Conservation (phyloP, 2,113 vertebrate genomes). For the Lophochroa leadbeateri region DNA sequence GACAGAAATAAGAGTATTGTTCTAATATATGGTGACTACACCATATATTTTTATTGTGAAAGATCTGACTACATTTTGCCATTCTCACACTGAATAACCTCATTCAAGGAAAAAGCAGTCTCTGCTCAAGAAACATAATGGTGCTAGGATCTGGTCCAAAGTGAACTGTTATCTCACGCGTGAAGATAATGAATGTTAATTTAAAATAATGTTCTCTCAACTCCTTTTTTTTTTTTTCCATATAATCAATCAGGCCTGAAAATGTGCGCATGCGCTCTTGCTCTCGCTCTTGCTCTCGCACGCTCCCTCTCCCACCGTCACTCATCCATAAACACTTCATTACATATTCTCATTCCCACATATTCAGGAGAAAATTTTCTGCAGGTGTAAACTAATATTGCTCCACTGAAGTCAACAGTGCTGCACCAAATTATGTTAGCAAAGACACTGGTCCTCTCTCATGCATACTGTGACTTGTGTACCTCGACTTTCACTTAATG, state of each 20-base stretch:
- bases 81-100: background rate
- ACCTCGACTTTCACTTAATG: background rate
- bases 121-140: constrained; percentile 12
- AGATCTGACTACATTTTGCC: constrained; percentile 9
- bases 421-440: background rate
- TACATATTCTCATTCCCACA: constrained; percentile 9
- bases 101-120: constrained; percentile 9
- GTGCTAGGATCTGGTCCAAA: constrained; percentile 50
- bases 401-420: background rate
- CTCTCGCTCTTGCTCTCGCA: background rate
- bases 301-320: background rate
- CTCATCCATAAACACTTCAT: background rate
- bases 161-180: constrained; percentile 43
- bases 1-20: background rate
- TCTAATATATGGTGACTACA: background rate
- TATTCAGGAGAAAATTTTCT: background rate
- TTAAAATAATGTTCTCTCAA: constrained; percentile 63
- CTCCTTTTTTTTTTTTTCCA: constrained; percentile 37
- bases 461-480: background rate
- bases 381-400: constrained; percentile 22
- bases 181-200: constrained; percentile 63
- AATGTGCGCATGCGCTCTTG: background rate
- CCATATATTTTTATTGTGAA: constrained; percentile 6
- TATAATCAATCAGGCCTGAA: constrained; percentile 55
- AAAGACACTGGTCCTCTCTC: background rate